Conservation (phyloP, 2,113 vertebrate species). For the Mugil cephalus region DNA sequence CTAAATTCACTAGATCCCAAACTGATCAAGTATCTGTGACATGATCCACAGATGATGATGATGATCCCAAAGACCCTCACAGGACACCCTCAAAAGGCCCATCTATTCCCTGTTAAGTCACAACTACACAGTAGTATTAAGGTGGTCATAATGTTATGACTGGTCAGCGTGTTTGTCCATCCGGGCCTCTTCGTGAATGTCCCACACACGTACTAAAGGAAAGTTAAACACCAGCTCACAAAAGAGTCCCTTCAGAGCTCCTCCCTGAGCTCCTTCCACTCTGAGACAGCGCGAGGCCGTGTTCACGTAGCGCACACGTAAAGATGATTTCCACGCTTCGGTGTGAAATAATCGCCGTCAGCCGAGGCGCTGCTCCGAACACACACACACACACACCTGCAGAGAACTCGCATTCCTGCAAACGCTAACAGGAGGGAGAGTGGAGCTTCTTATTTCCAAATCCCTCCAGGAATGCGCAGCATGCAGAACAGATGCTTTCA, state of each 20-base stretch:
- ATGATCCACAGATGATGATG: too few species aligned
- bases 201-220: conserved; percentile 1
- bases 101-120: too few species aligned
- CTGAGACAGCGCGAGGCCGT: background rate
- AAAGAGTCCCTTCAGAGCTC: background rate
- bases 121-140: too few species aligned
- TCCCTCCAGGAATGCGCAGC: conserved; percentile 68
- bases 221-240: conserved; percentile 22
- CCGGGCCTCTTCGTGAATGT: too few species aligned
- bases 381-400: conserved; percentile 72
- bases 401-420: conserved; percentile 68
- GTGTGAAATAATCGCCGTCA: conserved; percentile 65
- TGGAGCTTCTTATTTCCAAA: conserved; percentile 49
- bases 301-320: background rate
- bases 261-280: background rate
- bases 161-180: background rate
- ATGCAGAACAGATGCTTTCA: conserved; percentile 32
- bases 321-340: conserved; percentile 42
- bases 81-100: too few species aligned
- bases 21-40: too few species aligned
- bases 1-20: too few species aligned
- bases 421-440: conserved; percentile 52
- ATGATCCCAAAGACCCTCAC: too few species aligned
- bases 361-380: conserved; percentile 28
- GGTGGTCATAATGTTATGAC: too few species aligned